These are phyloP conservation scores for Lycaena phlaeas DNA, from an alignment of 2,888 invertebrate genomes.

Conservation along the genomic window DNA sequence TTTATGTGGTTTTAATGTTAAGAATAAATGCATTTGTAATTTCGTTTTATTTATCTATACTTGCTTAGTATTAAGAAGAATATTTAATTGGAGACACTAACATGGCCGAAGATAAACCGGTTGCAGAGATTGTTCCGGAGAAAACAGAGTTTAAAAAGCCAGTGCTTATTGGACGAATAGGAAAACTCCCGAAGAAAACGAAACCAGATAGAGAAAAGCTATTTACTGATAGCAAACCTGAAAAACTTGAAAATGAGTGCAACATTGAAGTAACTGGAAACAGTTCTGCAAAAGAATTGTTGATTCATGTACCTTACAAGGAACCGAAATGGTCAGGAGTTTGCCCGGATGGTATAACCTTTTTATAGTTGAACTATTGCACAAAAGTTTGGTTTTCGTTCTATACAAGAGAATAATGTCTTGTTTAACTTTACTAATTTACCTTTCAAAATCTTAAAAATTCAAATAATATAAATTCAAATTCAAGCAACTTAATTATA, in stretches of 20 bases:
- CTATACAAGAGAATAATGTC: too few relatives aligned
- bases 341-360: constrained; percentile 56
- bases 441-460: too few relatives aligned
- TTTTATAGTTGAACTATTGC: too few relatives aligned
- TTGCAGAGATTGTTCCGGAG: constrained; percentile 21
- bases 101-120: constrained; percentile 21
- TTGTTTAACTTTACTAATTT: too few relatives aligned
- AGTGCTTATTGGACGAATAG: constrained; percentile 63
- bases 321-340: constrained; percentile 88
- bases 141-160: constrained; percentile 68
- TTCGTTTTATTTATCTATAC: too few relatives aligned
- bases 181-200: constrained; percentile 62
- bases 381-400: too few relatives aligned
- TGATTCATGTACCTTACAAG: constrained; percentile 77
- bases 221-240: constrained; percentile 24
- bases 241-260: constrained; percentile 16
- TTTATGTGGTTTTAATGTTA: too few relatives aligned
- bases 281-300: constrained; percentile 34
- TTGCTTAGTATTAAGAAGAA: too few relatives aligned
- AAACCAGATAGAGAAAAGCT: constrained; percentile 29
- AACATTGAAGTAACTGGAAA: background rate
- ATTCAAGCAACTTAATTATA: too few relatives aligned
- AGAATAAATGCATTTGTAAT: too few relatives aligned
- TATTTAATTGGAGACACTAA: too few relatives aligned
- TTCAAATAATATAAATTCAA: too few relatives aligned